Evolutionary conservation across 2,113 vertebrate genomes (phyloP).

Genomic region (Ceyx melanurus): DNA sequence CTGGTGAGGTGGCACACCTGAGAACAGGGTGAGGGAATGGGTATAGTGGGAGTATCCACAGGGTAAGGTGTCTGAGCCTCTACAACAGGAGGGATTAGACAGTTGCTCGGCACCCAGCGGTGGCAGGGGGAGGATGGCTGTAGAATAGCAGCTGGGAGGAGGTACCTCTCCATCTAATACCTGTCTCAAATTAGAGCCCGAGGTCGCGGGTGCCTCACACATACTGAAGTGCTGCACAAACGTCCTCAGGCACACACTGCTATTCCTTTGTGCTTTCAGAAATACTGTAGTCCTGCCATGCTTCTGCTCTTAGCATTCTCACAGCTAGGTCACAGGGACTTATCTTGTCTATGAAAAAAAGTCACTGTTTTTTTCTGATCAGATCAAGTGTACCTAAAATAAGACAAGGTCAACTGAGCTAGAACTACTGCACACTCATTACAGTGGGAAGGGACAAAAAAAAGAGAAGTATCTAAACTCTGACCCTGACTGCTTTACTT

Average conservation of each 20-base stretch:
- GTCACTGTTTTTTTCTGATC: neutral
- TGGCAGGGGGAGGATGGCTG: neutral
- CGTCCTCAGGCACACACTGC: neutral
- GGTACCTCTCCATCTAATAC: neutral
- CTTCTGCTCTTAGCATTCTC: neutral
- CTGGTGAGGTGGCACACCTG: neutral
- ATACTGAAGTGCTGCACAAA: neutral
- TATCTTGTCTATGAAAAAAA: neutral
- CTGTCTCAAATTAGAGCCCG: neutral
- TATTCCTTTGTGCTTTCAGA: neutral
- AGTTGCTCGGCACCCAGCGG: neutral
- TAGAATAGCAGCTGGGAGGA: neutral
- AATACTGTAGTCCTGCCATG: neutral
- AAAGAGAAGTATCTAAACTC: neutral
- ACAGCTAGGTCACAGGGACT: neutral
- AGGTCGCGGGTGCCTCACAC: neutral
- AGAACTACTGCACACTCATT: neutral
- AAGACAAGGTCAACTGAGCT: conserved; percentile 5
- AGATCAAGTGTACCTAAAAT: conserved; percentile 16
- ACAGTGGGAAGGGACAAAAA: neutral
- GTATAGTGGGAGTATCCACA: fast-evolving
- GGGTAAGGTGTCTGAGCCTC: neutral
- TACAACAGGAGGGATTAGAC: neutral
- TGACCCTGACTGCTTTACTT: conserved; percentile 2
- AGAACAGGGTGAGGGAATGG: neutral